A percentile compares a stretch with the other conserved stretches of the same genome.
Conservation (phyloP, 2,113 vertebrate species). For the Amblyornis subalaris region DNA sequence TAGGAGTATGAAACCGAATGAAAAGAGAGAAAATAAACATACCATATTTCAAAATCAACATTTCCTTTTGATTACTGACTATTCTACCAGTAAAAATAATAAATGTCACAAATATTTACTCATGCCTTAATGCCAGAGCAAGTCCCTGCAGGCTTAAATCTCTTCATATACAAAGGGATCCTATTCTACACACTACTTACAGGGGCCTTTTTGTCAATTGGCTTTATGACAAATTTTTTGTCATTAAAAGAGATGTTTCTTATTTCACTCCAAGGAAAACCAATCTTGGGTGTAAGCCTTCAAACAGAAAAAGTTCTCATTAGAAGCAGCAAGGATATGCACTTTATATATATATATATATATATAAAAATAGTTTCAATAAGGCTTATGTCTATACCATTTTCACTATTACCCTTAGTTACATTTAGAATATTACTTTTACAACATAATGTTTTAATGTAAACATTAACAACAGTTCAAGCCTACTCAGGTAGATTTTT, state of each 20-base stretch:
- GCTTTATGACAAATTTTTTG: constrained; percentile 98
- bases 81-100: not conserved
- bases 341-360: not conserved
- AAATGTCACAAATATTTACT: not conserved
- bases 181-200: constrained; percentile 74
- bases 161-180: not conserved
- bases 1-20: not conserved
- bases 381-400: not conserved
- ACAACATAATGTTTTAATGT: not conserved
- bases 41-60: not conserved
- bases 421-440: not conserved
- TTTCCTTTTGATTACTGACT: not conserved
- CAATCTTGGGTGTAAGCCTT: constrained; percentile 97
- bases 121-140: not conserved
- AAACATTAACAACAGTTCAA: not conserved
- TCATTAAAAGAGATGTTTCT: constrained; percentile 98
- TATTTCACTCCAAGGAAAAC: constrained; percentile 98
- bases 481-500: not conserved
- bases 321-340: not conserved
- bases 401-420: not conserved
- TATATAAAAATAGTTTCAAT: not conserved
- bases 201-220: constrained; percentile 98
- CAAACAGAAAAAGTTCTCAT: constrained; percentile 21
- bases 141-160: not conserved
- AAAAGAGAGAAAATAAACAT: not conserved